phyloP scores from a whole-genome alignment of 2,113 vertebrate species.

The Nibea coibor region DNA sequence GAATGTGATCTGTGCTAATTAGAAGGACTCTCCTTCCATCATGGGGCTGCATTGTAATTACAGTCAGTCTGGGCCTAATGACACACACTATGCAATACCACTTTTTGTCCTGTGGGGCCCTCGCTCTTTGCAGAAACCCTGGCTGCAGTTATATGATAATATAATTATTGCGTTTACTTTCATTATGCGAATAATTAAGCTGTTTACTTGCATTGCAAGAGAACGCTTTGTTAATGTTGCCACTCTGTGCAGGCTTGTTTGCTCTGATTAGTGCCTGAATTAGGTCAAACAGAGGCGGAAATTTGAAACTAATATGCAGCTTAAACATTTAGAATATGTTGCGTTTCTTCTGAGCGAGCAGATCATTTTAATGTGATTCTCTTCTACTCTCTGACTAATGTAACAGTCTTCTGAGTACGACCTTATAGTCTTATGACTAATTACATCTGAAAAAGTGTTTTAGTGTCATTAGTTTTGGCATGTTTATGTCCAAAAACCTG shows the following conservation, averaged over 20 bases:
- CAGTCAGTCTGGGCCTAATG: conserved; percentile 76
- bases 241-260: conserved; percentile 18
- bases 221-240: conserved; percentile 33
- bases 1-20: conserved; percentile 88
- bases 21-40: conserved; percentile 85
- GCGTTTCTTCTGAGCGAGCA: background rate
- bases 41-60: conserved; percentile 88
- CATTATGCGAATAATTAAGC: conserved; percentile 45
- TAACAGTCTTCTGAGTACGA: too few species aligned
- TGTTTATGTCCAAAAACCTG: background rate
- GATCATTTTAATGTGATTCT: background rate
- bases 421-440: background rate
- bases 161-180: conserved; percentile 54
- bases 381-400: background rate
- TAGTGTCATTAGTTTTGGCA: background rate
- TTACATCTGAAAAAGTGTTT: background rate
- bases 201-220: conserved; percentile 37
- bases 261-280: background rate
- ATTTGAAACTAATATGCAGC: background rate
- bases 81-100: conserved; percentile 49
- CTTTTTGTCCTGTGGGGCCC: conserved; percentile 52
- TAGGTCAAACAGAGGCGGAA: background rate
- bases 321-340: background rate
- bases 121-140: conserved; percentile 31
- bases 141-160: conserved; percentile 38